A percentile compares a stretch with the other conserved stretches of the same genome.
phyloP scores from a whole-genome alignment of 1,140 invertebrate species.

The Lepidostoma basale region DNA sequence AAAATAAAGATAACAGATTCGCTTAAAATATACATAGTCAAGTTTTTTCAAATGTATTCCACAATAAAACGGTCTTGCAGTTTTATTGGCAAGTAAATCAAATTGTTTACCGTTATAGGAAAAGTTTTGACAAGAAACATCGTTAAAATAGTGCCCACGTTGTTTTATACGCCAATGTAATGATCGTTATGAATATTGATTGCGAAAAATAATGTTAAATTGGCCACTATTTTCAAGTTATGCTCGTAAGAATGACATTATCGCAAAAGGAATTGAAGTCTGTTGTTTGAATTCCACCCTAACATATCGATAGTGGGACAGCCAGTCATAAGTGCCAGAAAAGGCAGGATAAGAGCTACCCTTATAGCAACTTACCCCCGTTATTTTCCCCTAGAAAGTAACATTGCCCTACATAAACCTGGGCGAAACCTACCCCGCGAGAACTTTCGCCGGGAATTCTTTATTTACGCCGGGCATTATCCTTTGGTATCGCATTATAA shows the following conservation, averaged over 20 bases:
- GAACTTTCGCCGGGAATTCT: constrained; percentile 27
- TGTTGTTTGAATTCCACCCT: not conserved
- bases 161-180: no score
- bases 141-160: no score
- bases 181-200: no score
- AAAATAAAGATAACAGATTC: no score
- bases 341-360: not conserved
- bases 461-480: constrained; percentile 34
- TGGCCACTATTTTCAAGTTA: not conserved
- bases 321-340: not conserved
- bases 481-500: constrained; percentile 34
- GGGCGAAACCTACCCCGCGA: constrained; percentile 7
- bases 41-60: no score
- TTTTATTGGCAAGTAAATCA: no score
- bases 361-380: constrained; percentile 6
- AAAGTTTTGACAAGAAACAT: no score
- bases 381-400: constrained; percentile 16
- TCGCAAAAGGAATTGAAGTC: not conserved
- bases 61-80: no score
- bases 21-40: no score
- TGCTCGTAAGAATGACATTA: not conserved
- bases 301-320: constrained; percentile 1
- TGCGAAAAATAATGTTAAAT: no score
- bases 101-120: no score
- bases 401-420: constrained; percentile 31